Evolutionary conservation across 2,797 vertebrate species (phyloP), one percentile per base, ranked within the genome.

Genomic region (Lemur catta): DNA sequence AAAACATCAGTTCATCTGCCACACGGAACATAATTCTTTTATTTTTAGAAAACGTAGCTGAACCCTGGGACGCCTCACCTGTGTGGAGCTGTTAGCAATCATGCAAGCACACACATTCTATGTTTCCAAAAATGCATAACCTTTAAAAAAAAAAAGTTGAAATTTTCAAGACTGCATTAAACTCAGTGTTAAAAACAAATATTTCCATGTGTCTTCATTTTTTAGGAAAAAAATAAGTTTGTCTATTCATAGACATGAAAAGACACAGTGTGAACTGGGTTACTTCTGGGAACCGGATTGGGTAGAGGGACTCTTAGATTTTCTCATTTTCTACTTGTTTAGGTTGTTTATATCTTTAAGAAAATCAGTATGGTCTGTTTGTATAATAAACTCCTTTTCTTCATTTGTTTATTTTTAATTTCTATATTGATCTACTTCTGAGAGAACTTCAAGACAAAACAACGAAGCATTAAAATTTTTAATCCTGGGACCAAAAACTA

Each of bases 381-480:
- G 82, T 92, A 82, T 74, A 95, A 92, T 59, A 90, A 74, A 91
- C 76, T 94, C n/a, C 7, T 86, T 85, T 85, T 65, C 74, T 75
- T 76, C 9, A 4, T 81, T 59, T 81, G 38, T 81, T 59, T 96
- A 61, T 91, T 95, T 97, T 79, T 50, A 13, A 65, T 80, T 46
- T 87, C 93, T 96, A 69, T 71, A n/a, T 86, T 59, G 76, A 92
- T 35, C 35, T 88, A 50, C 78, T 93, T 96, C 81, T 72, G 92
- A 94, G 79, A 55, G 81, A 92, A 92, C 33, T 57, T 90, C 88
- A 90, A 85, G 94, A 96, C 74, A 65, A 88, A 82, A 94, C 61
- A 96, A 96, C 81, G 96, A 96, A 97, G 96, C 65, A 11, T 92
- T 43, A 33, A 91, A 93, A 48, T 2, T 26, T 38, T 86, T 85